phyloP scores from a whole-genome alignment of 2,888 invertebrate species.

The Sclerodermus sp. region DNA sequence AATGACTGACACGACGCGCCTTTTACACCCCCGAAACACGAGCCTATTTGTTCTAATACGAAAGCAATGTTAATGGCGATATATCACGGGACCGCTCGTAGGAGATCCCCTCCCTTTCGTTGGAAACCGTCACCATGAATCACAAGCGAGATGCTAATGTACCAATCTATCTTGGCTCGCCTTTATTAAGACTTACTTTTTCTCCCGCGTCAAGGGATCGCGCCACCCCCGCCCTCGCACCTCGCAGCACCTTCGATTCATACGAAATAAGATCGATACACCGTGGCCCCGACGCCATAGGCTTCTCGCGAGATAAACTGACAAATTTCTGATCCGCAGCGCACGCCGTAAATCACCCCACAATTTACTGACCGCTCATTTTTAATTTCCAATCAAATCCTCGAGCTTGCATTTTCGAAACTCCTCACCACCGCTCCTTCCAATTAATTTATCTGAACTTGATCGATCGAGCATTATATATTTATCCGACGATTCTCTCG shows the following conservation, averaged over 20 bases:
- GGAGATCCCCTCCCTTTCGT: constrained; percentile 4
- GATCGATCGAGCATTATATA: no score
- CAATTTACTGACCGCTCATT: no score
- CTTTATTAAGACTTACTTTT: constrained; percentile 44
- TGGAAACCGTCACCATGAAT: constrained; percentile 45
- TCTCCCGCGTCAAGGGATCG: constrained; percentile 21
- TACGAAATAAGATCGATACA: constrained; percentile 28
- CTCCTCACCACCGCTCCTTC: no score
- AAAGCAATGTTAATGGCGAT: constrained; percentile 50
- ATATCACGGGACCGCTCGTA: constrained; percentile 30
- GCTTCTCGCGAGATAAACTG: constrained; percentile 10
- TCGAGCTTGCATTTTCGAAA: no score
- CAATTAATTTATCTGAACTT: no score
- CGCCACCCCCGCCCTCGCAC: constrained; percentile 11
- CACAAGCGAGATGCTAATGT: constrained; percentile 51
- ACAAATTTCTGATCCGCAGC: constrained; percentile 25
- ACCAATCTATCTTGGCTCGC: constrained; percentile 48
- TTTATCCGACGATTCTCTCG: no score
- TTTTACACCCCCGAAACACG: constrained; percentile 26
- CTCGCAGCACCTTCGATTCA: constrained; percentile 16
- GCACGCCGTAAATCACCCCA: constrained; percentile 31
- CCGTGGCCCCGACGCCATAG: constrained; percentile 12
- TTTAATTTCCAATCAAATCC: no score
- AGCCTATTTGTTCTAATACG: constrained; percentile 48
- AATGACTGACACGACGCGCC: background rate